Evolutionary conservation across 2,113 vertebrate genomes (phyloP), one percentile per base, ranked within the genome.

Genomic region (Podocnemis expansa): DNA sequence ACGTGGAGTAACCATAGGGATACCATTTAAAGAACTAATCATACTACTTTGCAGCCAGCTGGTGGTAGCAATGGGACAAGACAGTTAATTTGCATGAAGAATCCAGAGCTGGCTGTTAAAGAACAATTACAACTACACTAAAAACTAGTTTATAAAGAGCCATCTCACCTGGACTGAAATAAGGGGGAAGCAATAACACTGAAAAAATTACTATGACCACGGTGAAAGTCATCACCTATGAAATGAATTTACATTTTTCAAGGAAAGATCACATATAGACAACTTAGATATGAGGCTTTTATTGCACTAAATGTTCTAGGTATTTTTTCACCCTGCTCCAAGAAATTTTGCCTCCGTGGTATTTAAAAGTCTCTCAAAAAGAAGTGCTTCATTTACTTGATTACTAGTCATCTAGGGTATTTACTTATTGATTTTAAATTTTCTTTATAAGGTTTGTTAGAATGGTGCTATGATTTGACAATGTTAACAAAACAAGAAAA

Each of bases 1-100:
- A 63, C 14, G 31, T 63, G 60, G 31, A 63, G 25, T 58, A 58
- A 11, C 10, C 27, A 58, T 29, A 51, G 56, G 27, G 56, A 27
- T 8, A 58, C 25, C 10, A 58, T 10, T 58, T 11, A 24, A 56
- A 56, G 10, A 58, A 83, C 29, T 3, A 82, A 82, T 89, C 87
- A 80, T 94, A 78, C 67, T 63, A 22, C 52, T 14, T 2, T 81
- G 45, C 80, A 90, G 56, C 96, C 96, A 96, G 93, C 51, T 96
- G 96, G 85, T 93, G 93, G 94, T 88, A 92, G 87, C 45, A 88
- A 38, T 81, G 49, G 25, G 81, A 47, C 88, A 94, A 25, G 0
- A 78, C 49, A 90, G n/a, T 1, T 3, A 89, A 34, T 7, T 22
- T 79, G 16, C 34, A 70, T 17, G 14, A 80, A 60, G 87, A 56